A percentile compares a stretch with the other conserved stretches of the same genome.
Evolutionary conservation across 2,888 invertebrate genomes (phyloP).

Genomic region (Margaritifera margaritifera): DNA sequence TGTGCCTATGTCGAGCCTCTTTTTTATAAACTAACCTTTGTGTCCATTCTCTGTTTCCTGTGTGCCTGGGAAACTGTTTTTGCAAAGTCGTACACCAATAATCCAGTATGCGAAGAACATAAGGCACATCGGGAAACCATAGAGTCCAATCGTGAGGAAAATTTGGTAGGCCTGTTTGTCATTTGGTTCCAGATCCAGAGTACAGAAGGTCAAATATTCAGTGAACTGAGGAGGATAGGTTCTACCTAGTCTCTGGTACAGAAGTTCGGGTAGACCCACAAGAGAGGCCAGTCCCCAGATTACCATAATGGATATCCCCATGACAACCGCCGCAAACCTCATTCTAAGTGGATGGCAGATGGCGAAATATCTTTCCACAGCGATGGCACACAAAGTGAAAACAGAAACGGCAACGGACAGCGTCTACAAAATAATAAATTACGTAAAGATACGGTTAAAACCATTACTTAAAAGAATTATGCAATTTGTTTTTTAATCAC

Average conservation of each 20-base stretch:
- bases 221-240: slow-evolving; percentile 54
- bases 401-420: slow-evolving; percentile 94
- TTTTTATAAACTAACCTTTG: no score
- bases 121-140: slow-evolving; percentile 79
- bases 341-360: slow-evolving; percentile 92
- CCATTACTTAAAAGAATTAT: slow-evolving; percentile 3
- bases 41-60: slow-evolving; percentile 4
- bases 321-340: slow-evolving; percentile 87
- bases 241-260: slow-evolving; percentile 39
- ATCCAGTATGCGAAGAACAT: slow-evolving; percentile 67
- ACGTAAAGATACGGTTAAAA: background rate
- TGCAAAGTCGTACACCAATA: slow-evolving; percentile 67
- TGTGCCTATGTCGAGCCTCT: background rate
- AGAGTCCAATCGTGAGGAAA: slow-evolving; percentile 75
- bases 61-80: slow-evolving; percentile 31
- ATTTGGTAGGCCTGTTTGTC: slow-evolving; percentile 52
- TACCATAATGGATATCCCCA: slow-evolving; percentile 85
- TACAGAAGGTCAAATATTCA: slow-evolving; percentile 53
- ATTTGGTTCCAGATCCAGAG: slow-evolving; percentile 29
- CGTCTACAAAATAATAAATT: slow-evolving; percentile 78
- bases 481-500: background rate
- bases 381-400: slow-evolving; percentile 91
- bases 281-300: slow-evolving; percentile 86
- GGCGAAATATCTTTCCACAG: slow-evolving; percentile 95
- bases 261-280: slow-evolving; percentile 63